Percentiles rank a stretch among this genome's conserved stretches.
Evolutionary conservation across 2,888 invertebrate species (phyloP).

Genomic region (Villa cingulata): DNA sequence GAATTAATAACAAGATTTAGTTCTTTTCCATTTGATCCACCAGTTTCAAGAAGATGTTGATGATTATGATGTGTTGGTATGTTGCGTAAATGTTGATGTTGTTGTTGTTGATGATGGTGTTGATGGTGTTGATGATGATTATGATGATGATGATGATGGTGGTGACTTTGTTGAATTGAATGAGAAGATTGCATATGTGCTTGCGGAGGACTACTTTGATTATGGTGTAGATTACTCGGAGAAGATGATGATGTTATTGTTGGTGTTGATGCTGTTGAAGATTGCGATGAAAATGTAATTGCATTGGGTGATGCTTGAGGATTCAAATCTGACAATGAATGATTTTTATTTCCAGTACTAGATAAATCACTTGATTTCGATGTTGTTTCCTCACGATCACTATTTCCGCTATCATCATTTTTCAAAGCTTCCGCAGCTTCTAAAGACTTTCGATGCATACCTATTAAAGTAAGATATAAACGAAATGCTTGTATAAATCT

Average conservation of each 20-base stretch:
- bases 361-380: conserved; percentile 44
- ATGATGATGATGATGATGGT: conserved; percentile 14
- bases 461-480: conserved; percentile 38
- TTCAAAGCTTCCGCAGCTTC: conserved; percentile 94
- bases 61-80: conserved; percentile 7
- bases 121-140: conserved; percentile 16
- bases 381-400: conserved; percentile 49
- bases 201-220: conserved; percentile 27
- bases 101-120: conserved; percentile 15
- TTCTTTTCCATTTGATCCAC: conserved; percentile 4
- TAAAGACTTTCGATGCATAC: conserved; percentile 97
- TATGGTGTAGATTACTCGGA: conserved; percentile 18
- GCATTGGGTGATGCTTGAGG: conserved; percentile 20
- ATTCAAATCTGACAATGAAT: conserved; percentile 36
- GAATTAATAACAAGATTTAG: conserved; percentile 17
- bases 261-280: conserved; percentile 15
- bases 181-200: conserved; percentile 18
- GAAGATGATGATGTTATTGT: conserved; percentile 25
- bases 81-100: conserved; percentile 15
- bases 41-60: conserved; percentile 8
- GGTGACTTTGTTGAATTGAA: conserved; percentile 7
- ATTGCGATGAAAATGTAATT: conserved; percentile 2
- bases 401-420: conserved; percentile 52
- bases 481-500: background rate
- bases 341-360: conserved; percentile 26